Conservation (phyloP, 2,888 invertebrate species). For the Phaedon cochleariae region DNA sequence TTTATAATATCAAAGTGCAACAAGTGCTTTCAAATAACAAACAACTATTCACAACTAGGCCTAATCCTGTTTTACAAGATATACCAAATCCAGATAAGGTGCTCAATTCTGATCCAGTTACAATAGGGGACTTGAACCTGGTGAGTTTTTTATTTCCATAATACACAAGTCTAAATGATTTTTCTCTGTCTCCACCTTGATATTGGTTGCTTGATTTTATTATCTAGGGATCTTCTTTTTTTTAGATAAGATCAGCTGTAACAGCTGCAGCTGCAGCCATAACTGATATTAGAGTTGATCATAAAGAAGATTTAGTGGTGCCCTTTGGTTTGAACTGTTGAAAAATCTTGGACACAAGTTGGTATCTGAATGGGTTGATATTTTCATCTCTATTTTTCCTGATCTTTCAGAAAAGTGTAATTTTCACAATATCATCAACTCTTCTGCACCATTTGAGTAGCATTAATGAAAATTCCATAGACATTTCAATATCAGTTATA, state of each 20-base stretch:
- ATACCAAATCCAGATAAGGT: constrained; percentile 78
- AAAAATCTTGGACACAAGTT: too few relatives aligned
- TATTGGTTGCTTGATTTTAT: too few relatives aligned
- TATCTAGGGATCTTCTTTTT: constrained; percentile 43
- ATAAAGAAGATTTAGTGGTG: constrained; percentile 89
- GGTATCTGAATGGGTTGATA: not conserved
- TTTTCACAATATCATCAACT: too few relatives aligned
- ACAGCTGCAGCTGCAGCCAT: constrained; percentile 77
- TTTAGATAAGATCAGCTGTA: constrained; percentile 76
- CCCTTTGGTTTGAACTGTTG: constrained; percentile 74
- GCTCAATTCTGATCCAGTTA: constrained; percentile 70
- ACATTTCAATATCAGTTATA: too few relatives aligned
- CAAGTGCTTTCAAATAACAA: constrained; percentile 64
- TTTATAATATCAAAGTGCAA: constrained; percentile 70
- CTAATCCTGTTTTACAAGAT: constrained; percentile 71
- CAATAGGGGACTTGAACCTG: constrained; percentile 72
- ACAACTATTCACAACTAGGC: constrained; percentile 56
- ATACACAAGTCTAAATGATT: too few relatives aligned
- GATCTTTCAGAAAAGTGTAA: too few relatives aligned
- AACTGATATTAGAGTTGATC: constrained; percentile 83
- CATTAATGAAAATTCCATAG: too few relatives aligned
- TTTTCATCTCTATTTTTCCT: not conserved
- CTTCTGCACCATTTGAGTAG: too few relatives aligned
- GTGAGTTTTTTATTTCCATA: constrained; percentile 63
- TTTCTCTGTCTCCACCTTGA: too few relatives aligned